These are phyloP conservation scores for Nemurella pictetii DNA, from an alignment of 2,888 invertebrate species.

Conservation along the genomic window DNA sequence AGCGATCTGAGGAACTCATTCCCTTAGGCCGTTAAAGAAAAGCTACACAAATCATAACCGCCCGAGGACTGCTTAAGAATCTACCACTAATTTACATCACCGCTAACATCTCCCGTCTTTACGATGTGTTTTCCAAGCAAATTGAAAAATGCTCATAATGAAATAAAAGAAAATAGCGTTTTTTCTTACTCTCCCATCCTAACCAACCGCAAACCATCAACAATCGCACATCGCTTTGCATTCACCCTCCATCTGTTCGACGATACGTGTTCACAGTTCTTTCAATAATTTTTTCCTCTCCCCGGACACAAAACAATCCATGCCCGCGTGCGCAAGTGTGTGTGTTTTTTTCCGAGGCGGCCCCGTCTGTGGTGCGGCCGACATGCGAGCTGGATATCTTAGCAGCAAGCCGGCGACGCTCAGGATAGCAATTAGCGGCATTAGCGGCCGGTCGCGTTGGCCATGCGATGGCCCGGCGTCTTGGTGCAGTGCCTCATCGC, in stretches of 20 bases:
- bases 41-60: background rate
- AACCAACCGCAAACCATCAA: background rate
- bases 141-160: background rate
- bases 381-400: background rate
- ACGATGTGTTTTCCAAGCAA: constrained; percentile 23
- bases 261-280: constrained; percentile 14
- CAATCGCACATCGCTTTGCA: background rate
- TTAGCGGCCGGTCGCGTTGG: background rate
- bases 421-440: constrained; percentile 1
- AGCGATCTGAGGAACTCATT: background rate
- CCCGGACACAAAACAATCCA: background rate
- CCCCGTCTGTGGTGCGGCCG: background rate
- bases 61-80: no score
- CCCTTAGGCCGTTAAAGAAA: background rate
- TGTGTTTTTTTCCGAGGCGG: constrained; percentile 9
- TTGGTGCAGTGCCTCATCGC: background rate
- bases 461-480: background rate
- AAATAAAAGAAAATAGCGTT: background rate
- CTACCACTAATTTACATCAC: background rate
- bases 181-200: background rate
- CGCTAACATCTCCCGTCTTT: background rate
- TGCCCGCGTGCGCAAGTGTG: background rate
- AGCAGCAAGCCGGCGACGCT: background rate
- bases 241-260: constrained; percentile 17
- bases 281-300: background rate